Conservation (phyloP, 2,113 vertebrate species). For the Sciurus niger region DNA sequence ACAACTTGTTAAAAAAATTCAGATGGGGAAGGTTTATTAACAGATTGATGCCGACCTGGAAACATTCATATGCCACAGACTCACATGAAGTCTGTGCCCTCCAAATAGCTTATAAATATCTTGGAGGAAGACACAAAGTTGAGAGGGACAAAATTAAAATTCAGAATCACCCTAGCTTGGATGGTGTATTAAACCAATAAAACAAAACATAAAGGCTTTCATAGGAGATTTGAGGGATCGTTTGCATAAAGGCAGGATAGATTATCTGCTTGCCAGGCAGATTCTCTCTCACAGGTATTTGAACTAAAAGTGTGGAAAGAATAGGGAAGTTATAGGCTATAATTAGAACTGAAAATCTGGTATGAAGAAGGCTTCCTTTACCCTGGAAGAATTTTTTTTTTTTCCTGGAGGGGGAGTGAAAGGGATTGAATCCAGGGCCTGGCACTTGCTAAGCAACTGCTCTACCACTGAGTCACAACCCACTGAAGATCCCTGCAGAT, state of each 20-base stretch:
- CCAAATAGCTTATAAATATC: neutral
- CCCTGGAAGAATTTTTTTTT: too few species aligned
- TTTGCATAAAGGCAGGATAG: neutral
- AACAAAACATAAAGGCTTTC: neutral
- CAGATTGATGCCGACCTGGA: neutral
- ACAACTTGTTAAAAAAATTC: neutral
- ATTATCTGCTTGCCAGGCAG: neutral
- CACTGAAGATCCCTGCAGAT: neutral
- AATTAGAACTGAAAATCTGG: neutral
- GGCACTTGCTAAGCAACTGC: neutral
- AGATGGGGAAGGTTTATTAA: neutral
- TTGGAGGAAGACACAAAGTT: neutral
- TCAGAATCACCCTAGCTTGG: neutral
- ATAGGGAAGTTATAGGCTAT: neutral
- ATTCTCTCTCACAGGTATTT: neutral
- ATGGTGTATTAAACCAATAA: neutral
- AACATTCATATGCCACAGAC: neutral
- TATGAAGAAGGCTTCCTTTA: neutral
- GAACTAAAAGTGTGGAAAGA: neutral
- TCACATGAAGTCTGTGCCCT: neutral
- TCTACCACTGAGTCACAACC: neutral
- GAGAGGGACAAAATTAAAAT: slow-evolving; percentile 4
- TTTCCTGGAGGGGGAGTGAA: too few species aligned
- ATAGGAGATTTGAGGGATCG: neutral
- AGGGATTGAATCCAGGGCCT: neutral